Base-by-base conservation (phyloP, 1,140 invertebrate genomes). In the Penaeus japonicus region DNA sequence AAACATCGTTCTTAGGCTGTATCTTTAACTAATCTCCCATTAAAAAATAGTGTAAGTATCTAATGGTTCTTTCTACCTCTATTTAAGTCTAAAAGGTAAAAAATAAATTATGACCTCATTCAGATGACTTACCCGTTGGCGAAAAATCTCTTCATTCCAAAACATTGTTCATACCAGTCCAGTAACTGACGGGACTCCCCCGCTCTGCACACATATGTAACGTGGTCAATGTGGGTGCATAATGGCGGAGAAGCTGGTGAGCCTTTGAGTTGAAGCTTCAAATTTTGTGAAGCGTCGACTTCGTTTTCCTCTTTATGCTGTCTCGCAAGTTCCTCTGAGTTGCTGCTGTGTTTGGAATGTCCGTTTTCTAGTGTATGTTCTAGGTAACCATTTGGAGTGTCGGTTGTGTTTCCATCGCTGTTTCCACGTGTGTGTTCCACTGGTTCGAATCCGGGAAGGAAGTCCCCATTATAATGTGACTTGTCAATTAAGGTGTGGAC, bases 121-220 rank as follows among this genome's bases (percentile, higher is more conserved):
- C 17, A 18, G 12, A 7, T 47, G 7, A 84, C 88, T 90, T 92
- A 94, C 93, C 92, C 93, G 89, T 94, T 94, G 4, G 93, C 93
- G 17, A 92, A 90, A 91, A 94, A 94, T 70, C 93, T 91, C 89
- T 92, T 91, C 93, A 94, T 94, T 59, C 92, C 93, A 91, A 94
- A 94, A 24, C 92, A 92, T 30, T 91, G 90, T 85, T 93, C 92
- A 88, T 94, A 94, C 93, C 93, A 94, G 0, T 91, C 57, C 7
- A 94, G 91, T 15, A 94, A 91, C 5, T 87, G 47, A 39, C 89
- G 55, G 22, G 93, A 92, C 84, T 92, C 91, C 12, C 93, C 93
- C 84, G 90, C 89, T 32, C 91, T 77, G 85, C 92, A 93, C 2
- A 92, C 93, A 86, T 93, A 92, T 12, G 94, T 92, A 0, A 94